Conservation (phyloP, 2,888 invertebrate genomes). For the Pinctada fucata region DNA sequence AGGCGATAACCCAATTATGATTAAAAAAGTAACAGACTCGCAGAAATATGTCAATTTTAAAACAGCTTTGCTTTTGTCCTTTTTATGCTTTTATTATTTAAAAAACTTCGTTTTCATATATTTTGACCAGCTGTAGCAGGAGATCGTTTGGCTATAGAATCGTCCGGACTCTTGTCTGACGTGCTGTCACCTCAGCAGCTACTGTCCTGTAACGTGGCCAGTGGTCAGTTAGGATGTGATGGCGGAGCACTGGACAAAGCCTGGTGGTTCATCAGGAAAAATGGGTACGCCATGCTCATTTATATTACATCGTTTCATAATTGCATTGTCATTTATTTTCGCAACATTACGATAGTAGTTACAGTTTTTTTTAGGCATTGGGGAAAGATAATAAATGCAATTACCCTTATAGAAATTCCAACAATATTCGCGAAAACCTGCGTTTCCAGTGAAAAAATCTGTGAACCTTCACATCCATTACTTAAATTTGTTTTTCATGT, state of each 20-base stretch:
- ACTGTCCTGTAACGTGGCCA: slow-evolving; percentile 86
- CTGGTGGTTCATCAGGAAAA: slow-evolving; percentile 90
- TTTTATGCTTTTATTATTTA: not conserved
- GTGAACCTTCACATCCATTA: no score
- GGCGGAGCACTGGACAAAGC: slow-evolving; percentile 94
- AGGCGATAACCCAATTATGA: no score
- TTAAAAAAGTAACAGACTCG: no score
- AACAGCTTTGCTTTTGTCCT: not conserved
- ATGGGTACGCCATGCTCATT: slow-evolving; percentile 78
- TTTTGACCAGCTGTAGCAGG: slow-evolving; percentile 68
- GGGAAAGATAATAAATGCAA: not conserved
- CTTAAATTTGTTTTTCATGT: no score
- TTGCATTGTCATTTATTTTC: no score
- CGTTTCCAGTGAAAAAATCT: no score
- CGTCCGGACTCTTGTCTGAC: slow-evolving; percentile 84
- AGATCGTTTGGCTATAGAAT: slow-evolving; percentile 87
- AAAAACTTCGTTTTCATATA: not conserved
- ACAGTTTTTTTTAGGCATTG: no score
- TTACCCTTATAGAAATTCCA: not conserved
- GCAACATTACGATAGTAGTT: no score
- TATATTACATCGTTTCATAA: no score
- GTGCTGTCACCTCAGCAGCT: slow-evolving; percentile 90
- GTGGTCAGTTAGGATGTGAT: slow-evolving; percentile 84
- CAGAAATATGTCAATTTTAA: no score
- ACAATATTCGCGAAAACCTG: not conserved